Base-by-base conservation (phyloP, 1,140 invertebrate species). In the Doryteuthis pealeii region DNA sequence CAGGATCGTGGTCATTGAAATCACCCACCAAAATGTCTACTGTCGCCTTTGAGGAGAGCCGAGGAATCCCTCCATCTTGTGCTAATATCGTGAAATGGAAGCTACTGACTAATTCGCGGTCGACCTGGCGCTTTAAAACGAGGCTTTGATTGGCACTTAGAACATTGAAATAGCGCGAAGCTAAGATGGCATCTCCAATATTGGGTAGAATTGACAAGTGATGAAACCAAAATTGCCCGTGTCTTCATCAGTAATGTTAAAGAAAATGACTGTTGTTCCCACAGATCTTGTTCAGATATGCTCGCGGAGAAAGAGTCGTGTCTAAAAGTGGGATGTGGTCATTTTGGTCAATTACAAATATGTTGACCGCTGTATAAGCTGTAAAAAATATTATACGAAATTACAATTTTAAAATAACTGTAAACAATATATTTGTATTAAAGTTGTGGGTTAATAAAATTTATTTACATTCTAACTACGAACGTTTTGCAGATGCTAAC, bases 41-140 rank as follows among this genome's bases (percentile, higher is more conserved):
- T 0, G 93, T 94, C 2, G 95, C 94, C 0, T 94, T 94, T 8
- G 95, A 94, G 10, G 93, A 94, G 82, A 95, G 93, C 0, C 92
- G 92, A 18, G 95, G 95, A 78, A 91, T 92, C 22, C 95, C 96
- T 89, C 96, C 94, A 89, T 99, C 96, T 86, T 92, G 93, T 0
- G 96, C 96, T n/a, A 95, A 90, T 0, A 98, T 92, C 74, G 91
- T 89, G 75, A 99, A 92, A 83, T 92, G 91, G 87, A 96, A 97
- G 15, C 92, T 91, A 2, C 92, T 87, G 67, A 92, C 91, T 76
- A 88, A 91, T 90, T 98, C 96, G 76, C 95, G 90, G 86, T 98
- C 96, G 68, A 98, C 89, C 81, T 91, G 89, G 22, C 89, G 90
- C 74, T 91, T 92, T 31, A 82, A 75, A 32, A 73, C 76, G 43